Conservation (phyloP, 2,797 vertebrate genomes). For the Halcyon leucocephala region DNA sequence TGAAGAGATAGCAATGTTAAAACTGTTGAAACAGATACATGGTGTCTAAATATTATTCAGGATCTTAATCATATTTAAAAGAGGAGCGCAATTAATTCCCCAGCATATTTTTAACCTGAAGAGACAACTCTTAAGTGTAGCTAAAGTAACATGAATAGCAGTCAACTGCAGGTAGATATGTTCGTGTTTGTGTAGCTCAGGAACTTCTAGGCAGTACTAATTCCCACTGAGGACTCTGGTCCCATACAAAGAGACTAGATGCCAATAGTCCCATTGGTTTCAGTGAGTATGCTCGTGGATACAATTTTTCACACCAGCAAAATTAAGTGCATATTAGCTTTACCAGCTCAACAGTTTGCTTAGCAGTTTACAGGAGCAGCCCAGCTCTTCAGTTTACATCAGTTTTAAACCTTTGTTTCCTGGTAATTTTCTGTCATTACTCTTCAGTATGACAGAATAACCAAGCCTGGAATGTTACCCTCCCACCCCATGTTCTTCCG, state of each 20-base stretch:
- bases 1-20: slow-evolving; percentile 44
- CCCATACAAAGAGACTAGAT: not conserved
- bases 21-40: not conserved
- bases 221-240: not conserved
- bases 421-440: not conserved
- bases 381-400: not conserved
- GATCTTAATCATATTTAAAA: slow-evolving; percentile 37
- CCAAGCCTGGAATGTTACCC: not conserved
- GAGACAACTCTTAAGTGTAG: not conserved
- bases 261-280: not conserved
- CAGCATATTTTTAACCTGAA: slow-evolving; percentile 24
- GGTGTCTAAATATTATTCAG: slow-evolving; percentile 59
- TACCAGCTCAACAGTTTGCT: not conserved
- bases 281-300: not conserved
- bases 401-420: not conserved
- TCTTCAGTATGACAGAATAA: not conserved
- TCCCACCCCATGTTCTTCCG: not conserved
- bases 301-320: not conserved
- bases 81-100: slow-evolving; percentile 10
- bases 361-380: not conserved
- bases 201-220: not conserved
- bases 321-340: not conserved
- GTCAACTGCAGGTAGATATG: not conserved
- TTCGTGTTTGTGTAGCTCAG: not conserved
- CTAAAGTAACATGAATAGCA: not conserved